Evolutionary conservation across 2,888 invertebrate genomes (phyloP).

Genomic region (Xiphydria camelus): DNA sequence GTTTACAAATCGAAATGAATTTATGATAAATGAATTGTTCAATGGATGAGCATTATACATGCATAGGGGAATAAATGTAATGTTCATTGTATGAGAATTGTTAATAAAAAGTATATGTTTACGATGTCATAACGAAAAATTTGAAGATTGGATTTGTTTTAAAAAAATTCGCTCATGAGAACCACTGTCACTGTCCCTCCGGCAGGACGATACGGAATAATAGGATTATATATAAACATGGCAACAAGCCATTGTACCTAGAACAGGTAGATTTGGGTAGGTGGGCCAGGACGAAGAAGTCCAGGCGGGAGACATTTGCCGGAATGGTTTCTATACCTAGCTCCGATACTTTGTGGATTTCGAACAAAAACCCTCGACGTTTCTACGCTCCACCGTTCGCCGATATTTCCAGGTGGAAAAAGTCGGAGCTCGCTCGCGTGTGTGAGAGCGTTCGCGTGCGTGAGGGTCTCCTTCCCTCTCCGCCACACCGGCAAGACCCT

Average conservation of each 20-base stretch:
- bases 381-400: slow-evolving; percentile 23
- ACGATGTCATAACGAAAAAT: too few species aligned
- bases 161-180: slow-evolving; percentile 43
- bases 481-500: too few species aligned
- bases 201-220: slow-evolving; percentile 53
- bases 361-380: slow-evolving; percentile 41
- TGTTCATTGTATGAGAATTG: too few species aligned
- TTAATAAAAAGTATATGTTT: too few species aligned
- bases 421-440: too few species aligned
- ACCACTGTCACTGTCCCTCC: slow-evolving; percentile 50
- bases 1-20: too few species aligned
- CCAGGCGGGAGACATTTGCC: slow-evolving; percentile 45
- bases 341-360: slow-evolving; percentile 51
- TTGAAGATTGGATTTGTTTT: too few species aligned
- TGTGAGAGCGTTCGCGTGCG: too few species aligned
- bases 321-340: slow-evolving; percentile 33
- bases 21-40: too few species aligned
- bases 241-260: slow-evolving; percentile 54
- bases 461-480: too few species aligned
- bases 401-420: slow-evolving; percentile 1
- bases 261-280: slow-evolving; percentile 21
- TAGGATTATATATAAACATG: slow-evolving; percentile 58
- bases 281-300: slow-evolving; percentile 7
- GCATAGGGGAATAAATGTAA: too few species aligned
- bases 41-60: too few species aligned